Conservation (phyloP, 1,140 invertebrate species). For the Drosophila melanica region DNA sequence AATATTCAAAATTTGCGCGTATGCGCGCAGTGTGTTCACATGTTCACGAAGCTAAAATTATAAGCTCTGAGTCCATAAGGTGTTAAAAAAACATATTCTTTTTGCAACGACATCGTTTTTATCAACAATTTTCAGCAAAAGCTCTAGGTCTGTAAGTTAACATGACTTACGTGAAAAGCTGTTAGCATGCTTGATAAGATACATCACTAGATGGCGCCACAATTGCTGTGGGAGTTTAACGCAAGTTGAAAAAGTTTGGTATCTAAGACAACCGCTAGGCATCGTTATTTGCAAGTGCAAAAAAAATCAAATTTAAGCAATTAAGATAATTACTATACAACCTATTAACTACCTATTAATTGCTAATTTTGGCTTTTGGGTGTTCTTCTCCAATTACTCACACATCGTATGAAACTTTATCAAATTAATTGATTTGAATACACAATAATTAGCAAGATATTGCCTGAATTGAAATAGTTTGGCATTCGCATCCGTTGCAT, state of each 20-base stretch:
- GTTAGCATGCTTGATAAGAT: neutral
- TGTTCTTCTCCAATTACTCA: neutral
- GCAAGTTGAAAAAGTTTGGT: neutral
- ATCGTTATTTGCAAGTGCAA: neutral
- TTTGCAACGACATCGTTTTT: too few relatives aligned
- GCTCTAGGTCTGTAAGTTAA: neutral
- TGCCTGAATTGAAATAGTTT: constrained; percentile 15
- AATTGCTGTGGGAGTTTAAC: neutral
- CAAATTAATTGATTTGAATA: constrained; percentile 20
- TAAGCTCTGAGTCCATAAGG: too few relatives aligned
- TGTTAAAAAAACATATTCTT: too few relatives aligned
- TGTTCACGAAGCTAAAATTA: neutral
- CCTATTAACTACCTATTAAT: constrained; percentile 4
- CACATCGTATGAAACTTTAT: constrained; percentile 4
- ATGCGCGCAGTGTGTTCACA: neutral
- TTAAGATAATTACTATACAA: constrained; percentile 2
- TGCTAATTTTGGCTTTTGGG: constrained; percentile 1
- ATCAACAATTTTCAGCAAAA: neutral
- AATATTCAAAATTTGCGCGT: neutral
- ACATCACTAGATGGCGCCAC: constrained; percentile 17
- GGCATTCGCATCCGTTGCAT: constrained; percentile 33
- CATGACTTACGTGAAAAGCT: neutral
- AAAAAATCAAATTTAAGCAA: neutral
- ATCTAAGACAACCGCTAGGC: neutral
- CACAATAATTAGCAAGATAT: constrained; percentile 11